A percentile compares a stretch with the other conserved stretches of the same genome.
Conservation (phyloP, 2,113 vertebrate genomes). For the Australoheros scitulus region DNA sequence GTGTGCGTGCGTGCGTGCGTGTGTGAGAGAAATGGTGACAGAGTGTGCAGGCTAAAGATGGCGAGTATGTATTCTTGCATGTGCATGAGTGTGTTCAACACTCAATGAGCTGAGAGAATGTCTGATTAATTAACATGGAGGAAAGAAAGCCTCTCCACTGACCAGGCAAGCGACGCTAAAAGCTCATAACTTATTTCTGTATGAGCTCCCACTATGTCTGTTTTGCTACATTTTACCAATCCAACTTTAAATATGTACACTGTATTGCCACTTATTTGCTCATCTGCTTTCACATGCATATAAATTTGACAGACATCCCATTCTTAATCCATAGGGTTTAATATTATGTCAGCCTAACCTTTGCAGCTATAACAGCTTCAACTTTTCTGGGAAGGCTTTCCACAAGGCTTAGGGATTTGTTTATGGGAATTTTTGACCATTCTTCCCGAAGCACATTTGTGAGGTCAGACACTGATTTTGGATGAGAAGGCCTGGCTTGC, state of each 20-base stretch:
- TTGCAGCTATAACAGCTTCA: too few species aligned
- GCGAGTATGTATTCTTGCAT: neutral
- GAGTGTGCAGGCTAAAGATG: neutral
- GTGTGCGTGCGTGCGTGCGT: slow-evolving; percentile 1
- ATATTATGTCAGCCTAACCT: too few species aligned
- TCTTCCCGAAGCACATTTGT: too few species aligned
- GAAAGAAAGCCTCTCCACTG: slow-evolving; percentile 64
- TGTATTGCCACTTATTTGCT: too few species aligned
- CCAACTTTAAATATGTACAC: neutral
- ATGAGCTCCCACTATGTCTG: neutral
- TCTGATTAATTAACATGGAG: slow-evolving; percentile 78
- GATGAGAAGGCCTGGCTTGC: too few species aligned
- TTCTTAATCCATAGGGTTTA: too few species aligned
- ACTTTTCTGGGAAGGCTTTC: too few species aligned
- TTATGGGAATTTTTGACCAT: too few species aligned
- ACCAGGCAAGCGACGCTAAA: slow-evolving; percentile 74
- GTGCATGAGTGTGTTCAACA: slow-evolving; percentile 11
- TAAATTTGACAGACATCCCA: too few species aligned
- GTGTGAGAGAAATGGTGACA: neutral
- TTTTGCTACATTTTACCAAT: slow-evolving; percentile 4
- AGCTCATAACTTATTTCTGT: slow-evolving; percentile 59
- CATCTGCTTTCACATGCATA: too few species aligned
- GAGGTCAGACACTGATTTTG: too few species aligned
- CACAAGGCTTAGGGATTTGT: too few species aligned
- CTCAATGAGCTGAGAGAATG: slow-evolving; percentile 64